Base-by-base conservation (phyloP, 1,140 invertebrate genomes). In the Eurosta solidaginis region DNA sequence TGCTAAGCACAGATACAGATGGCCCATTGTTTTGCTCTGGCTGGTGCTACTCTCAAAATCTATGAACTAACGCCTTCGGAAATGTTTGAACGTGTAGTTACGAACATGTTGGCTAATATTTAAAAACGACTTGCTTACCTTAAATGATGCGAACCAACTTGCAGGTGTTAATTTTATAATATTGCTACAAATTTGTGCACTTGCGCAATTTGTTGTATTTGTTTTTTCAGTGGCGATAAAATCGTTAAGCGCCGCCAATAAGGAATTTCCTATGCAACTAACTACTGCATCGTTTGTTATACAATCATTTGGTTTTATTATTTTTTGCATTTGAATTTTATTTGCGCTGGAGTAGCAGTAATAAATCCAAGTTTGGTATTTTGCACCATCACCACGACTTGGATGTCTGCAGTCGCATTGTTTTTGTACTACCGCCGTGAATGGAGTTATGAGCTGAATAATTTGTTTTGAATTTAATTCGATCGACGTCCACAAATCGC, bases 151-250 rank as follows among this genome's bases (percentile, higher is more conserved):
- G 27, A 59, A 36, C 54, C 54, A 36, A 54, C 27, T 59, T 59
- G 54, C 54, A 59, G 54, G 54, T 59, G 54, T 59, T 59, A 59
- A 59, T 59, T 59, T 59, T 59, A 59, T 59, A 59, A 33, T 59
- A 59, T 29, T 59, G 10, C 12, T 59, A 59, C 54, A 59, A 59
- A 59, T 59, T 59, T 59, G 54, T 59, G 54, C 27, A 59, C 25
- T 29, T 59, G 1, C n/a, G n/a, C n/a, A n/a, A n/a, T 2, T 54
- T 14, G 20, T 54, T 54, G 50, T n/a, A 6, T 10, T n/a, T n/a
- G 29, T 22, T 59, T 59, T 33, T 10, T 10, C 10, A 27, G 20
- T 59, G 54, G 1, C 54, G 29, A 33, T 59, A 59, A 59, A 27
- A 59, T 59, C 54, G 12, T n/a, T 29, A 3, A 17, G 29, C 54